Conservation (phyloP, 2,888 invertebrate genomes). For the Oxytorus armatus region DNA sequence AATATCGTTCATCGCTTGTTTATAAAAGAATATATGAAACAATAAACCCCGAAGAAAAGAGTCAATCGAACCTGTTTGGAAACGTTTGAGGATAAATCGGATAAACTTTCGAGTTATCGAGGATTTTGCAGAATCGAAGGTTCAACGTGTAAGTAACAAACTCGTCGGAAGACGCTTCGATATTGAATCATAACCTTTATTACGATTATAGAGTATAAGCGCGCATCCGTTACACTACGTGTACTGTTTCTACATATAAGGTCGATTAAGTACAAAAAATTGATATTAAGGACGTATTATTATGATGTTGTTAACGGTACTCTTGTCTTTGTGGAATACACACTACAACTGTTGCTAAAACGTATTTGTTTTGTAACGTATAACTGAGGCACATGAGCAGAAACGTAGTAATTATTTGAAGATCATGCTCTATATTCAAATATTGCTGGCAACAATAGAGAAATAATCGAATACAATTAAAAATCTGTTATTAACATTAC, state of each 20-base stretch:
- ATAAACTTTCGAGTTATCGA: not conserved
- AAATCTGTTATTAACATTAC: too few species aligned
- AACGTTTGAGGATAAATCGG: not conserved
- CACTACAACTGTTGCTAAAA: too few species aligned
- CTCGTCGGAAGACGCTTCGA: conserved; percentile 15
- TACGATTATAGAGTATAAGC: not conserved
- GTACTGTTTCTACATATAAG: conserved; percentile 15
- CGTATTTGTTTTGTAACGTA: too few species aligned
- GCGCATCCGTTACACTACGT: not conserved
- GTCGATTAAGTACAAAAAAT: conserved; percentile 12
- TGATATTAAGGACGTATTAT: too few species aligned
- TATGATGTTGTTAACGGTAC: not conserved
- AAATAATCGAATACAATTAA: too few species aligned
- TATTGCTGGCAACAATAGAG: too few species aligned
- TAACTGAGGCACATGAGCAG: too few species aligned
- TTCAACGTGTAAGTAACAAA: conserved; percentile 22
- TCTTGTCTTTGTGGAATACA: not conserved
- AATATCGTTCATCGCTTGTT: conserved; percentile 47
- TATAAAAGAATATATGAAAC: conserved; percentile 21
- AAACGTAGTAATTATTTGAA: too few species aligned
- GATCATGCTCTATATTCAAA: too few species aligned
- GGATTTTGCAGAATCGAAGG: not conserved
- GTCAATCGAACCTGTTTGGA: not conserved
- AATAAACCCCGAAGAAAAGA: conserved; percentile 2
- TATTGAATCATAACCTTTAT: conserved; percentile 41